Evolutionary conservation across 2,797 vertebrate genomes (phyloP).

Genomic region (Bovichtus variegatus): DNA sequence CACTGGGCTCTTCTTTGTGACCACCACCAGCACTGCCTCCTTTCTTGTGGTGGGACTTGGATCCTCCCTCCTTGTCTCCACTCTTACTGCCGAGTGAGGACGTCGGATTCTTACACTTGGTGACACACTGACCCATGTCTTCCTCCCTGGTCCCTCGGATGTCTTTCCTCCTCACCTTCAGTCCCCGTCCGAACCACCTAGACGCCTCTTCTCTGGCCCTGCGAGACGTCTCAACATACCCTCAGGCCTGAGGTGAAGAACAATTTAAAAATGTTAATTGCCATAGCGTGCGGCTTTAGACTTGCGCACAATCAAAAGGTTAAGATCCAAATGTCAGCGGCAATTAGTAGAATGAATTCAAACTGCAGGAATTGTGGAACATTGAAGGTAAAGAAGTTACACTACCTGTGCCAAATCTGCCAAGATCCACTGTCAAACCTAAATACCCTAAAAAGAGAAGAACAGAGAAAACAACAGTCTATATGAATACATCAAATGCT

Average conservation of each 20-base stretch:
- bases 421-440: slow-evolving; percentile 40
- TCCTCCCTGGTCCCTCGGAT: slow-evolving; percentile 72
- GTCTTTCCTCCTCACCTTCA: slow-evolving; percentile 82
- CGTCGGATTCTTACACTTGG: slow-evolving; percentile 99
- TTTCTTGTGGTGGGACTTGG: slow-evolving; percentile 93
- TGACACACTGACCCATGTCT: slow-evolving; percentile 99
- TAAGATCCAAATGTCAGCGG: slow-evolving; percentile 5
- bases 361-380: background rate
- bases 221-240: slow-evolving; percentile 92
- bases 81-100: slow-evolving; percentile 99
- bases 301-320: slow-evolving; percentile 21
- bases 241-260: slow-evolving; percentile 78
- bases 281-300: background rate
- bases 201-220: slow-evolving; percentile 85
- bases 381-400: slow-evolving; percentile 4
- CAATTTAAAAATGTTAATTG: slow-evolving; percentile 15
- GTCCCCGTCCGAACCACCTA: slow-evolving; percentile 85
- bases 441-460: slow-evolving; percentile 41
- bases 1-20: slow-evolving; percentile 91
- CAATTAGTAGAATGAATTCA: background rate
- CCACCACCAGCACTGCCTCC: slow-evolving; percentile 71
- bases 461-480: slow-evolving; percentile 13
- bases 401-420: slow-evolving; percentile 63
- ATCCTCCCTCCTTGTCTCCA: slow-evolving; percentile 93
- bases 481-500: background rate